phyloP scores from a whole-genome alignment of 2,888 invertebrate genomes.

The Ommatoiulus sabulosus region DNA sequence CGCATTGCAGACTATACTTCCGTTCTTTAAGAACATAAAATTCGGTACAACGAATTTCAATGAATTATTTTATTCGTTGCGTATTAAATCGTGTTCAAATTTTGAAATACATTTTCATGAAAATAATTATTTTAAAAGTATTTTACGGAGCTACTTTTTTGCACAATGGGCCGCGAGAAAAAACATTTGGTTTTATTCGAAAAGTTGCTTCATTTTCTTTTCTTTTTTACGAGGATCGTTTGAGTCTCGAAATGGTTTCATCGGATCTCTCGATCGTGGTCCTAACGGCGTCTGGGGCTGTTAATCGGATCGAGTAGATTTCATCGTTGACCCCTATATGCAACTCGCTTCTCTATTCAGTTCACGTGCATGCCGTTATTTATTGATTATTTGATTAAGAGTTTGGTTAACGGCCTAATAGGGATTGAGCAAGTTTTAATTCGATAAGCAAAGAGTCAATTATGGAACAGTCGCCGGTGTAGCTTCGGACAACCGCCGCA shows the following conservation, averaged over 20 bases:
- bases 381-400: constrained; percentile 33
- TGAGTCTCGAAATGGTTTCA: background rate
- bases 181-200: no score
- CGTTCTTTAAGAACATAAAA: no score
- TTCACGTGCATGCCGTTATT: background rate
- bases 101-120: no score
- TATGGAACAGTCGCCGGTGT: background rate
- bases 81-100: no score
- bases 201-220: background rate
- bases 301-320: background rate
- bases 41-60: no score
- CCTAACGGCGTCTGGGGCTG: background rate
- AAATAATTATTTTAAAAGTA: no score
- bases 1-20: no score
- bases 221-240: background rate
- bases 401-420: background rate
- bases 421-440: background rate
- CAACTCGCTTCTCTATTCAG: background rate
- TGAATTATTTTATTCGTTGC: no score
- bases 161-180: no score
- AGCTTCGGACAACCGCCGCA: no score
- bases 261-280: background rate
- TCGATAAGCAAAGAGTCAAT: background rate
- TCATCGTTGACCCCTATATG: background rate
- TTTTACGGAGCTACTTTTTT: no score